Evolutionary conservation across 2,888 invertebrate species (phyloP).

Genomic region (Ophioninae sp.): DNA sequence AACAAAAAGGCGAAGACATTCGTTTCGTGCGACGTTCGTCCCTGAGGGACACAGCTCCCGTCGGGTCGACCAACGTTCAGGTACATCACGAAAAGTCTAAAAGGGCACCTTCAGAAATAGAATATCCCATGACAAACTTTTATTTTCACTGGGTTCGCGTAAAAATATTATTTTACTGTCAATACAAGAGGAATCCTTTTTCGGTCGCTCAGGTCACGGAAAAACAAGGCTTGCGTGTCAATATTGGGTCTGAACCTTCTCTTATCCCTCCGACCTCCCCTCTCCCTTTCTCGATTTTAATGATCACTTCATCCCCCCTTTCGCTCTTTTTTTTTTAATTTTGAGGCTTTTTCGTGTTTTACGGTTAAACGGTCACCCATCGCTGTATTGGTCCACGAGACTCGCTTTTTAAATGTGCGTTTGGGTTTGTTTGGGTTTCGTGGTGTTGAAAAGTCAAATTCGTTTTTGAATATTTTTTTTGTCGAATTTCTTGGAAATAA

Average conservation of each 20-base stretch:
- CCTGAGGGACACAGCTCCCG: background rate
- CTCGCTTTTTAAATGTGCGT: background rate
- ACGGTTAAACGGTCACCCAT: background rate
- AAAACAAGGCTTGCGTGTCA: slow-evolving; percentile 58
- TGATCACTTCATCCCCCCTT: background rate
- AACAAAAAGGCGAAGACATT: too few relatives aligned
- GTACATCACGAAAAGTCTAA: background rate
- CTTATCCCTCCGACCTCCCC: slow-evolving; percentile 17
- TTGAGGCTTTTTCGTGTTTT: too few relatives aligned
- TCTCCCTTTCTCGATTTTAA: background rate
- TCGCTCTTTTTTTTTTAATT: too few relatives aligned
- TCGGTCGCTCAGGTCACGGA: slow-evolving; percentile 21
- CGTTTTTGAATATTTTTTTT: slow-evolving; percentile 33
- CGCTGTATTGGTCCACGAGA: too few relatives aligned
- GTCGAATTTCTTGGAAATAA: slow-evolving; percentile 22
- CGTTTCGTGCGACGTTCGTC: background rate
- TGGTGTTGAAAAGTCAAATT: slow-evolving; percentile 21
- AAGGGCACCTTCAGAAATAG: slow-evolving; percentile 5
- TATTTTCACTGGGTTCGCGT: slow-evolving; percentile 25
- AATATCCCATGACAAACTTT: background rate
- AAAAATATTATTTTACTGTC: slow-evolving; percentile 56
- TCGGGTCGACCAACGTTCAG: background rate
- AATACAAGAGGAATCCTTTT: background rate
- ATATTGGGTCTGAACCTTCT: slow-evolving; percentile 41
- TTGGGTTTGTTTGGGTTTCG: too few relatives aligned